Base-by-base conservation (phyloP, 2,797 vertebrate species). In the Oreonectes daqikongensis region DNA sequence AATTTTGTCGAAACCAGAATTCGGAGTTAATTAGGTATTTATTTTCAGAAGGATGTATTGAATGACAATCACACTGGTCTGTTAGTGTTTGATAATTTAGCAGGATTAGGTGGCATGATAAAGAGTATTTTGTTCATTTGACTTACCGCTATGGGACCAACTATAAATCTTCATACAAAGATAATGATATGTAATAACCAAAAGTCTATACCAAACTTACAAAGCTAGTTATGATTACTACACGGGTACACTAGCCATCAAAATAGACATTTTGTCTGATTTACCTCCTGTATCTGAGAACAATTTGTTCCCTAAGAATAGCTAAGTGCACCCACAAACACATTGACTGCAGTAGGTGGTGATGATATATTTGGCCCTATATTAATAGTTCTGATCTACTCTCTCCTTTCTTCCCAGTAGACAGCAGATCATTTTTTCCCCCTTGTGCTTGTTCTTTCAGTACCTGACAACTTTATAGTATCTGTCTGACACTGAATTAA, bases 351-450 rank as follows among this genome's bases (percentile, higher is more conserved):
- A n/a, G 44, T 50, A 50, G 28, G 12, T 42, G 40, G 26, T 50
- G 32, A 38, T 38, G 26, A 59, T 59, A 74, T 52, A 14, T 40
- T 14, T 17, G 15, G 0, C 22, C 24, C 11, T 40, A 2, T 61
- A 61, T 52, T 73, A 73, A 64, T 66, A 20, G n/a, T 38, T 26
- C 14, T n/a, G 15, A 64, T 64, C 48, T 52, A 38, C 44, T 26
- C 22, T 63, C 70, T 35, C 5, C 30, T 38, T 32, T 26, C 15
- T 24, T 63, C 46, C 30, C 59, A 4, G 20, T 18, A 22, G 30
- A 63, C 28, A 52, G 30, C 15, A 11, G 18, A 61, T 35, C 9
- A n/a, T 26, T 9, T 26, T 17, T 15, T n/a, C n/a, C 40, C 32
- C 30, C 32, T 24, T 38, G 20, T 64, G 22, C 42, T 50, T 64